phyloP scores from a whole-genome alignment of 2,888 invertebrate species.

The Aproaerema taeniolella region DNA sequence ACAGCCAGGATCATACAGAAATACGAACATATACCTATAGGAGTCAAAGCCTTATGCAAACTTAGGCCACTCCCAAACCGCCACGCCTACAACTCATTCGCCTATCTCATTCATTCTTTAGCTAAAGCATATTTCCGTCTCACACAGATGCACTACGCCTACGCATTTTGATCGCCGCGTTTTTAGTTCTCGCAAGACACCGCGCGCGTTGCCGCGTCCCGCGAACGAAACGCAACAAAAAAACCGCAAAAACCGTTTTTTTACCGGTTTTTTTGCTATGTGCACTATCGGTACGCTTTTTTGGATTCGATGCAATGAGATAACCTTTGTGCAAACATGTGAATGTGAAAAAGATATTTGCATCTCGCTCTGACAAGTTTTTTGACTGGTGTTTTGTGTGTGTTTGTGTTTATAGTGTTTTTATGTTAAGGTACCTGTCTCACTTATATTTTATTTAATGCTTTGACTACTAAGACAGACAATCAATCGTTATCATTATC shows the following conservation, averaged over 20 bases:
- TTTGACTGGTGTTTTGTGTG: constrained; percentile 35
- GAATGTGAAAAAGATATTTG: constrained; percentile 28
- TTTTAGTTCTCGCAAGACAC: constrained; percentile 69
- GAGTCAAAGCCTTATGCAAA: constrained; percentile 56
- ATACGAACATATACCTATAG: constrained; percentile 44
- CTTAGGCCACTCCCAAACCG: constrained; percentile 48
- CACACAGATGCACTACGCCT: constrained; percentile 55
- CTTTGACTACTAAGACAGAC: too few species aligned
- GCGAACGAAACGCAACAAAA: constrained; percentile 29
- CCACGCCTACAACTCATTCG: constrained; percentile 50
- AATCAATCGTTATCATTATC: too few species aligned
- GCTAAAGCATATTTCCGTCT: constrained; percentile 34
- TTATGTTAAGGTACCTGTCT: constrained; percentile 38
- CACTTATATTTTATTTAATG: constrained; percentile 15
- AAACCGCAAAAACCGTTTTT: constrained; percentile 34
- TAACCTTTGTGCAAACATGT: constrained; percentile 29
- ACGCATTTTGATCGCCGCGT: constrained; percentile 57
- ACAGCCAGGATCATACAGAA: constrained; percentile 43
- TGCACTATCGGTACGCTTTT: constrained; percentile 26
- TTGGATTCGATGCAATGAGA: constrained; percentile 18
- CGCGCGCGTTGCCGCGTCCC: constrained; percentile 50
- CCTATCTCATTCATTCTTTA: constrained; percentile 34
- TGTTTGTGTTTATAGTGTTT: constrained; percentile 39
- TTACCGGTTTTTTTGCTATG: constrained; percentile 29
- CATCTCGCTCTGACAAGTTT: constrained; percentile 31